phyloP scores from a whole-genome alignment of 2,113 vertebrate species.

The Phoxinus phoxinus region DNA sequence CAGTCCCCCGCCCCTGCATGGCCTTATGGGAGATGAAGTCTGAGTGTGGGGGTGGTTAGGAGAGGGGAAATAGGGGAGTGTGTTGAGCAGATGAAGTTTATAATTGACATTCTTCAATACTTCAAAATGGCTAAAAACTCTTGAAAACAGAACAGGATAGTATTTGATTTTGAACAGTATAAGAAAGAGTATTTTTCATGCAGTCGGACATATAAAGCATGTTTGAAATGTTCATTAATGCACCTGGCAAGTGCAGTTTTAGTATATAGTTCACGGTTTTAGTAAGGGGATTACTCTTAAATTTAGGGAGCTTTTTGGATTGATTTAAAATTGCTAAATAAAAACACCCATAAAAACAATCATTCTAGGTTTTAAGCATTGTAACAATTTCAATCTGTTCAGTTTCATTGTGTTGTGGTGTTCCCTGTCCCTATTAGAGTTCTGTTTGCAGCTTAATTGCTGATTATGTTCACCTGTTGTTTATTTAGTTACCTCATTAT shows the following conservation, averaged over 20 bases:
- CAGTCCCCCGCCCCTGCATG: constrained; percentile 45
- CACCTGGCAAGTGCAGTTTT: neutral
- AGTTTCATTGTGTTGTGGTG: no score
- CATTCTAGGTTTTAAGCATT: neutral
- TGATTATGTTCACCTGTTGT: no score
- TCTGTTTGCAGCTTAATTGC: no score
- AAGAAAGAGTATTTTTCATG: neutral
- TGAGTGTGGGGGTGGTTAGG: constrained; percentile 47
- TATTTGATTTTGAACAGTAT: neutral
- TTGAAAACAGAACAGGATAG: neutral
- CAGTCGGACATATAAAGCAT: neutral
- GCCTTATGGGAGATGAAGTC: constrained; percentile 66
- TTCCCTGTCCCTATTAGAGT: no score
- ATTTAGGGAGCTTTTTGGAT: neutral
- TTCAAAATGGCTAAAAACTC: neutral
- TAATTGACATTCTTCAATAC: constrained; percentile 9
- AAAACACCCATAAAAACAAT: neutral
- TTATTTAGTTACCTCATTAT: no score
- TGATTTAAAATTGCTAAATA: neutral
- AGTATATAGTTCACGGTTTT: neutral
- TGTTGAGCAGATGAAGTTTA: constrained; percentile 57
- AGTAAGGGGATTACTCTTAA: neutral
- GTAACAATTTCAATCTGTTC: no score
- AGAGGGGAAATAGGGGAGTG: constrained; percentile 24
- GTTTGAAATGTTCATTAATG: neutral